These are phyloP conservation scores for Panthera tigris DNA, from an alignment of 2,113 vertebrate genomes.

Conservation along the genomic window DNA sequence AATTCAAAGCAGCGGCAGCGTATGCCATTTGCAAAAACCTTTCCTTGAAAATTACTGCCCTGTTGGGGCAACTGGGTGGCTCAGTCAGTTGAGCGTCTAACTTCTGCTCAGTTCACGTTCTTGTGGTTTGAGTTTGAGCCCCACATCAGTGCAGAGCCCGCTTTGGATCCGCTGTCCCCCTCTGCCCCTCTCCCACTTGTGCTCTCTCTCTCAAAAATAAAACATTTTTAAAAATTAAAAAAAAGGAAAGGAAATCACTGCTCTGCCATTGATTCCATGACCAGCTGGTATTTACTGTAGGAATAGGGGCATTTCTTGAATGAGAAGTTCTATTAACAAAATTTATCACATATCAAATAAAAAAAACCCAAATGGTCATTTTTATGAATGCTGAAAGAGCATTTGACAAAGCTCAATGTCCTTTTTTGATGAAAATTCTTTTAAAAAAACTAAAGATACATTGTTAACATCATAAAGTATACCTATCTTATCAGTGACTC, in stretches of 20 bases:
- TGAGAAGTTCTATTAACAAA: not conserved
- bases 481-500: not conserved
- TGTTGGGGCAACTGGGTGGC: too few relatives aligned
- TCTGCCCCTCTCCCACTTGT: too few relatives aligned
- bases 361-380: not conserved
- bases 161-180: too few relatives aligned
- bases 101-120: too few relatives aligned
- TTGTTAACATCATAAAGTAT: not conserved
- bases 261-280: not conserved
- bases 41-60: not conserved
- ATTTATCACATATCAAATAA: not conserved
- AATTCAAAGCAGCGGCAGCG: not conserved
- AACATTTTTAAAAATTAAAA: too few relatives aligned
- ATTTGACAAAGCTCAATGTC: not conserved
- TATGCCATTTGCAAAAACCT: not conserved
- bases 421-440: not conserved
- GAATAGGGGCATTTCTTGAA: not conserved
- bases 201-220: too few relatives aligned
- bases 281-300: not conserved
- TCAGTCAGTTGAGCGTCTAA: too few relatives aligned
- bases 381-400: not conserved
- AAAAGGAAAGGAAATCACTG: not conserved
- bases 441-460: not conserved
- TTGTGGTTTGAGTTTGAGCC: too few relatives aligned
- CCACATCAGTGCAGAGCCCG: too few relatives aligned